Evolutionary conservation across 2,113 vertebrate species (phyloP).

Genomic region (Baryphthengus martii): DNA sequence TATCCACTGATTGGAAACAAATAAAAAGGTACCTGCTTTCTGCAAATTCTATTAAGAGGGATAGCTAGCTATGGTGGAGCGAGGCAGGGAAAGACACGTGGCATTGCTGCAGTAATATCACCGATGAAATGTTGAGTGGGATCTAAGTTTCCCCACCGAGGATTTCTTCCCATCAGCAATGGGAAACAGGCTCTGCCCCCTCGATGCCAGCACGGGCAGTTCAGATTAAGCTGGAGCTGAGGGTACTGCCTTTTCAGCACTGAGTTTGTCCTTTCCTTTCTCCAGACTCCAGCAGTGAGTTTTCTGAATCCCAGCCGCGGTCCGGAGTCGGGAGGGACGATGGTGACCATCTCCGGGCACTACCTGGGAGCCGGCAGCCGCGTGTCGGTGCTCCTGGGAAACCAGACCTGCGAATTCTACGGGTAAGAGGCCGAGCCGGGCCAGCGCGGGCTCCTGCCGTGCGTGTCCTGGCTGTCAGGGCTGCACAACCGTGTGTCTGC

Average conservation of each 20-base stretch:
- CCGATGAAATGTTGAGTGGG: not conserved
- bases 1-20: not conserved
- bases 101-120: not conserved
- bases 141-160: not conserved
- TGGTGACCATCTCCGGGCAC: conserved; percentile 91
- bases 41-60: not conserved
- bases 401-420: conserved; percentile 94
- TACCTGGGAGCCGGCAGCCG: conserved; percentile 91
- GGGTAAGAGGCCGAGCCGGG: conserved; percentile 74
- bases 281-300: conserved; percentile 84
- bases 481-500: not conserved
- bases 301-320: conserved; percentile 87
- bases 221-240: not conserved
- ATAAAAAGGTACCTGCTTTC: not conserved
- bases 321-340: conserved; percentile 94
- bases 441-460: not conserved
- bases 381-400: conserved; percentile 88
- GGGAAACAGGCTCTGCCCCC: not conserved
- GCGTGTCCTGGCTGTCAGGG: not conserved
- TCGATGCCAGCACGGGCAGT: fast-evolving
- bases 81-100: not conserved
- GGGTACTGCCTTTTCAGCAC: not conserved
- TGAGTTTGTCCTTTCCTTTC: conserved; percentile 21
- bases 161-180: not conserved
- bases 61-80: not conserved